Percentiles rank a stretch among this genome's conserved stretches.
These are phyloP conservation scores for Cynopterus sphinx DNA, from an alignment of 2,797 vertebrate species.

Conservation along the genomic window DNA sequence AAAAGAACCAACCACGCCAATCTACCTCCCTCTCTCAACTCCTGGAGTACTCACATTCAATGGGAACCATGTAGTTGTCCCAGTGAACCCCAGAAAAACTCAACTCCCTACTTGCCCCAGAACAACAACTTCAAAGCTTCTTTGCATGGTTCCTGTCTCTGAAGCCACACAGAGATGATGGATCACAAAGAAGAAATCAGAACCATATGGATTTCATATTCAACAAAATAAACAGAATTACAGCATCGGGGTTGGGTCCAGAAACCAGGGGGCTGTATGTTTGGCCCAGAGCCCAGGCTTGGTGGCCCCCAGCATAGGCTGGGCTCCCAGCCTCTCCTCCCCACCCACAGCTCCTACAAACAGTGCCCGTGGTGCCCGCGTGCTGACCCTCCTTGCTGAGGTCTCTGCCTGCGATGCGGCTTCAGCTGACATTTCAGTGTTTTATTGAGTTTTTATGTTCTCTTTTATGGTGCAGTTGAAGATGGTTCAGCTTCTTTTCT, in stretches of 20 bases:
- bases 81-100: slow-evolving; percentile 9
- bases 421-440: slow-evolving; percentile 31
- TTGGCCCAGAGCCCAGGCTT: slow-evolving; percentile 35
- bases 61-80: not conserved
- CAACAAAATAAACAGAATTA: slow-evolving; percentile 74
- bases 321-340: not conserved
- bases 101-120: slow-evolving; percentile 38
- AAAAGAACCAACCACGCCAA: not conserved
- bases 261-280: slow-evolving; percentile 40
- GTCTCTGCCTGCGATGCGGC: not conserved
- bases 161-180: slow-evolving; percentile 48
- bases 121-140: slow-evolving; percentile 63
- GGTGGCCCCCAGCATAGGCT: slow-evolving; percentile 38
- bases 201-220: slow-evolving; percentile 70
- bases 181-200: slow-evolving; percentile 72
- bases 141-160: slow-evolving; percentile 40
- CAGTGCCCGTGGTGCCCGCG: not conserved
- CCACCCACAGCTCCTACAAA: not conserved
- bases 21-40: not conserved
- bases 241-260: slow-evolving; percentile 41
- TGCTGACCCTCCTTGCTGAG: not conserved
- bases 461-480: slow-evolving; percentile 56
- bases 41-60: not conserved
- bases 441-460: slow-evolving; percentile 66
- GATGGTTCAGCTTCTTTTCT: slow-evolving; percentile 49